Conservation (phyloP, 2,888 invertebrate genomes). For the Invenusta paracnida region DNA sequence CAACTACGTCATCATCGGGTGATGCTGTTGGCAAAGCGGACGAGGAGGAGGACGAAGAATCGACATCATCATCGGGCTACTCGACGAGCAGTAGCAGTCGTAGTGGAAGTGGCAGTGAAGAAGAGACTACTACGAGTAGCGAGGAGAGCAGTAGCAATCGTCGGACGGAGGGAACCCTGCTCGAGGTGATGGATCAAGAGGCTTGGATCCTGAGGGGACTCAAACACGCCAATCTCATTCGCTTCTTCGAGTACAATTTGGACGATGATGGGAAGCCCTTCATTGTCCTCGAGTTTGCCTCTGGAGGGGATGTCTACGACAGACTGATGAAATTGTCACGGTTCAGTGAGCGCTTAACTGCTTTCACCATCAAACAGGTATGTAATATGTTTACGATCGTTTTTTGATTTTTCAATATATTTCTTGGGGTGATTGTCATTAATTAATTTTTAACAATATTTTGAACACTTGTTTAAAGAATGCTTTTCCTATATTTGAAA, state of each 20-base stretch:
- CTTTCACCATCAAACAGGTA: not conserved
- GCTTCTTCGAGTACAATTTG: not conserved
- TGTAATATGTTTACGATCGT: too few relatives aligned
- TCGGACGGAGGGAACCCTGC: not conserved
- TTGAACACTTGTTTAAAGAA: too few relatives aligned
- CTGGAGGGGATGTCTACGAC: conserved; percentile 8
- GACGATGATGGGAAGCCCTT: not conserved
- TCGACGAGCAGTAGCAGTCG: too few relatives aligned
- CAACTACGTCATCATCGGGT: too few relatives aligned
- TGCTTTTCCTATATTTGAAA: too few relatives aligned
- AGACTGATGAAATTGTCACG: not conserved
- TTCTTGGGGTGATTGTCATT: too few relatives aligned
- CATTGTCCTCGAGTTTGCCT: not conserved
- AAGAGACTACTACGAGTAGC: too few relatives aligned
- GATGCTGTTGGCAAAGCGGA: too few relatives aligned
- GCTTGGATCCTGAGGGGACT: not conserved
- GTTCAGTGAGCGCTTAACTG: not conserved
- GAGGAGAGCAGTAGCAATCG: not conserved
- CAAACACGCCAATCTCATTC: not conserved
- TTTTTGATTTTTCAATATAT: too few relatives aligned
- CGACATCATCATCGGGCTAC: not conserved
- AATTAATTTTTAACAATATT: too few relatives aligned
- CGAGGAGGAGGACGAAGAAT: not conserved
- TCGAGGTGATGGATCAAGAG: not conserved
- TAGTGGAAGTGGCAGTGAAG: too few relatives aligned